A percentile compares a stretch with the other conserved stretches of the same genome.
Conservation (phyloP, 2,797 vertebrate species). For the Enoplosus armatus region DNA sequence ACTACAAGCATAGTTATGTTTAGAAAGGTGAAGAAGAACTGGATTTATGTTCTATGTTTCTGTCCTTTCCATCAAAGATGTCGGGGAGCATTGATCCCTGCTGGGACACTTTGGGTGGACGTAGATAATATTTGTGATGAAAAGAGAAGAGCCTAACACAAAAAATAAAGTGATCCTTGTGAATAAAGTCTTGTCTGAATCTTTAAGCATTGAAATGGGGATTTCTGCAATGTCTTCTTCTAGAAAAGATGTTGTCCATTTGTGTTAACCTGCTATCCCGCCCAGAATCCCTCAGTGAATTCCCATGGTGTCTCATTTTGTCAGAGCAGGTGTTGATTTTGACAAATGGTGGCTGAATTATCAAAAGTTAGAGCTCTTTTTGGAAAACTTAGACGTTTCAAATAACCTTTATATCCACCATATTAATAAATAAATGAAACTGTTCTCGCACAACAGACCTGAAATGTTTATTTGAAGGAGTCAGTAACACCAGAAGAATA, state of each 20-base stretch:
- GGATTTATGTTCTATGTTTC: slow-evolving; percentile 63
- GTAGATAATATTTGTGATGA: slow-evolving; percentile 67
- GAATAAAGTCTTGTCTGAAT: slow-evolving; percentile 66
- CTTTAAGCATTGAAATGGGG: slow-evolving; percentile 30
- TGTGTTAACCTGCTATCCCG: slow-evolving; percentile 28
- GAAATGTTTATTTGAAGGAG: slow-evolving; percentile 46
- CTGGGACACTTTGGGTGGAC: slow-evolving; percentile 53
- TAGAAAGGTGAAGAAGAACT: slow-evolving; percentile 51
- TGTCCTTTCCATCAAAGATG: slow-evolving; percentile 59
- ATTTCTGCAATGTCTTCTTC: slow-evolving; percentile 5
- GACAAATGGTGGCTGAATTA: slow-evolving; percentile 3
- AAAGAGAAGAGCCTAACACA: slow-evolving; percentile 64
- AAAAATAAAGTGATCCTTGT: slow-evolving; percentile 78
- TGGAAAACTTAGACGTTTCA: neutral
- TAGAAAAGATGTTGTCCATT: slow-evolving; percentile 12
- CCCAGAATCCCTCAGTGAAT: neutral
- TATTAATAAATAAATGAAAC: slow-evolving; percentile 48
- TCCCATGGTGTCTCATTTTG: slow-evolving; percentile 26
- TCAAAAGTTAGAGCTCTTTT: slow-evolving; percentile 23
- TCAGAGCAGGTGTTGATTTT: slow-evolving; percentile 15
- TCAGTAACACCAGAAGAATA: neutral
- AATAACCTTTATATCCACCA: slow-evolving; percentile 36
- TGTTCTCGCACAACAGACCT: slow-evolving; percentile 23
- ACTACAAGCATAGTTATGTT: slow-evolving; percentile 38
- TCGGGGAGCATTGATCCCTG: slow-evolving; percentile 39